Evolutionary conservation across 2,888 invertebrate species (phyloP).

Genomic region (Ophion obscuratus): DNA sequence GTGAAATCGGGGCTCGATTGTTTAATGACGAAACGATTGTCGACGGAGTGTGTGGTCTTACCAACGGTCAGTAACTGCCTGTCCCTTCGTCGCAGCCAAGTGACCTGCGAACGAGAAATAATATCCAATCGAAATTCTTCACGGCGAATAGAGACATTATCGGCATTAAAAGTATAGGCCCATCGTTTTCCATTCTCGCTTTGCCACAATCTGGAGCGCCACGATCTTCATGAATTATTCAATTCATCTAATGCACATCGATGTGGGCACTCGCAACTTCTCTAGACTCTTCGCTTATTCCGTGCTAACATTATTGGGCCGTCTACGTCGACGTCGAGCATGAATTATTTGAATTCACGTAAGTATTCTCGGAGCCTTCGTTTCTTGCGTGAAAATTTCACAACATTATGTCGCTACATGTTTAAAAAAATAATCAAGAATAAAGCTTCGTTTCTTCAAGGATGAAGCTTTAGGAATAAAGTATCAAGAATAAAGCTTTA

Average conservation of each 20-base stretch:
- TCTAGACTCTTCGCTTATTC: neutral
- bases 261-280: neutral
- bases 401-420: too few species aligned
- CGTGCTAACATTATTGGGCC: neutral
- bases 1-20: slow-evolving; percentile 81
- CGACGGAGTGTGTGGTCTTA: slow-evolving; percentile 81
- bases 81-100: slow-evolving; percentile 81
- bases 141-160: slow-evolving; percentile 41
- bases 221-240: slow-evolving; percentile 15
- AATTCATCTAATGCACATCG: slow-evolving; percentile 1
- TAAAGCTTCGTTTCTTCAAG: too few species aligned
- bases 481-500: too few species aligned
- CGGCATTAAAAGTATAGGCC: slow-evolving; percentile 46
- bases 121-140: slow-evolving; percentile 13
- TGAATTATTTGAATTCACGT: neutral
- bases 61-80: slow-evolving; percentile 82
- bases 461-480: too few species aligned
- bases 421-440: too few species aligned
- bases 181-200: slow-evolving; percentile 11
- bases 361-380: neutral
- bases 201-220: neutral
- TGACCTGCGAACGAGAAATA: slow-evolving; percentile 76
- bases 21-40: slow-evolving; percentile 81
- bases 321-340: neutral
- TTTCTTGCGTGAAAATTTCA: neutral